phyloP scores from a whole-genome alignment of 2,113 vertebrate genomes.

The Leucoraja erinaceus region DNA sequence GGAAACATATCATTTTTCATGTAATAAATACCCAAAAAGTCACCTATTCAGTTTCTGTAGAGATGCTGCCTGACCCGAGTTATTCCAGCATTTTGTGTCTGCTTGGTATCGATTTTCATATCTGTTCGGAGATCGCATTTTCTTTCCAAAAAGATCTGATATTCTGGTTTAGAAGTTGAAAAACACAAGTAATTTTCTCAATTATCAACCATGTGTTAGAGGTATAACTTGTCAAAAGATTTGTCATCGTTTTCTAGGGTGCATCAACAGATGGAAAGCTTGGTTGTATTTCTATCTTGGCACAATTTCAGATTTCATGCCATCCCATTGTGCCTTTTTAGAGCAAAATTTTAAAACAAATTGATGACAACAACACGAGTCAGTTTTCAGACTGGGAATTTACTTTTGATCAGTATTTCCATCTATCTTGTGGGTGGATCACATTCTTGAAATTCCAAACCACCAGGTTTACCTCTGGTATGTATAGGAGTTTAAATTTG shows the following conservation, averaged over 20 bases:
- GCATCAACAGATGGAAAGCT: not conserved
- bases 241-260: not conserved
- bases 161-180: not conserved
- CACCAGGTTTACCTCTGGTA: not conserved
- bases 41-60: too few relatives aligned
- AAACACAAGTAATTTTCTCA: not conserved
- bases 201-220: not conserved
- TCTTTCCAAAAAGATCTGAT: not conserved
- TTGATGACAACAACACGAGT: too few relatives aligned
- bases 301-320: too few relatives aligned
- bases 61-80: too few relatives aligned
- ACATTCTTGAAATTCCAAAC: not conserved
- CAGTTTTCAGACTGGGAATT: not conserved
- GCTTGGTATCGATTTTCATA: not conserved
- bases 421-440: not conserved
- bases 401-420: not conserved
- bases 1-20: not conserved
- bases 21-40: too few relatives aligned
- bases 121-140: not conserved
- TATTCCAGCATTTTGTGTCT: too few relatives aligned
- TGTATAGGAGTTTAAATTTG: not conserved
- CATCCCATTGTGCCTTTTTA: too few relatives aligned
- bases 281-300: not conserved
- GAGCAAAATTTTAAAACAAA: too few relatives aligned
- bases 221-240: not conserved